These are phyloP conservation scores for Trichonephila clavipes DNA, from an alignment of 1,140 invertebrate genomes.

Conservation along the genomic window DNA sequence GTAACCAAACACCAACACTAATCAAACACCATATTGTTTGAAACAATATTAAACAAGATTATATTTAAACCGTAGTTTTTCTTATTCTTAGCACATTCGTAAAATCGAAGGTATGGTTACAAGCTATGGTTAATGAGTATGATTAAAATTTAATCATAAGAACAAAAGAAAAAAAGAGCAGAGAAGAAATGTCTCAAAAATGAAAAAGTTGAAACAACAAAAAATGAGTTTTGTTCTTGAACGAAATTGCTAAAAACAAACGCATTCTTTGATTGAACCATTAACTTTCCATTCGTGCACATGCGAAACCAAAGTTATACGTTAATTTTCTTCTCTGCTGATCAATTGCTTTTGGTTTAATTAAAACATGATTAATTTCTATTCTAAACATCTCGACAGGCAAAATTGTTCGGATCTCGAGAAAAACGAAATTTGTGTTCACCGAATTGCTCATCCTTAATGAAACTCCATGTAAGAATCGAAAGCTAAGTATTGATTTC, in stretches of 20 bases:
- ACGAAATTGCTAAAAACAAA: background rate
- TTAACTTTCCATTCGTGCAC: constrained; percentile 36
- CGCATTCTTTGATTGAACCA: background rate
- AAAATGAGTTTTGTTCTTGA: background rate
- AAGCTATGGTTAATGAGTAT: background rate
- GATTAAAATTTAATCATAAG: background rate
- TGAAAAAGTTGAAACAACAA: no score
- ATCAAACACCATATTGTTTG: no score
- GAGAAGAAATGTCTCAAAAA: background rate
- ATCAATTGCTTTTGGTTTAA: constrained; percentile 50
- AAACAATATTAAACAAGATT: no score
- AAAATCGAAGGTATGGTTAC: no score
- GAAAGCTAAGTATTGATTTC: constrained; percentile 38
- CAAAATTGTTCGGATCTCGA: constrained; percentile 44
- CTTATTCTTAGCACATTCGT: no score
- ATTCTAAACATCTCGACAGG: constrained; percentile 47
- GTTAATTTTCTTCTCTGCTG: constrained; percentile 50
- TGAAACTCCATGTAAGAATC: constrained; percentile 44
- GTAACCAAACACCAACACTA: no score
- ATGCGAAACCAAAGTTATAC: background rate
- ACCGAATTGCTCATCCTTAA: constrained; percentile 37
- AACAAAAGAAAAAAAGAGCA: background rate
- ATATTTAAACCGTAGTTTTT: no score
- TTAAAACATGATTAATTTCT: constrained; percentile 58
- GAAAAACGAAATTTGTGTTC: constrained; percentile 57